Conservation (phyloP, 2,113 vertebrate genomes). For the Zingel zingel region DNA sequence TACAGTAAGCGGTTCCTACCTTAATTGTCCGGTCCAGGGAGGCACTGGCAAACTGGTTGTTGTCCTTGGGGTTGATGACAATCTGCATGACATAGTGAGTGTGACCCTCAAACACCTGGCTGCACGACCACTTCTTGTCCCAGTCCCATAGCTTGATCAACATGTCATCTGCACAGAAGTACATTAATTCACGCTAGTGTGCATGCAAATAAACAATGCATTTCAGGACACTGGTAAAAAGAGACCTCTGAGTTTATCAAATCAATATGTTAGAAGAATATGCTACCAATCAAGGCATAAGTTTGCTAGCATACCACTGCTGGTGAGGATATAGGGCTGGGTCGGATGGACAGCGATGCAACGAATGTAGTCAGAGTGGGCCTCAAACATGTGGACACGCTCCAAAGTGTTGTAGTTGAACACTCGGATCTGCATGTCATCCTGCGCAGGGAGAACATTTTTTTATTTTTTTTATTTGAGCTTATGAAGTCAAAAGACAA, state of each 20-base stretch:
- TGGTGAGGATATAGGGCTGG: conserved; percentile 98
- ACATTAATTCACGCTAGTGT: conserved; percentile 41
- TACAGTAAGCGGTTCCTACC: conserved; percentile 76
- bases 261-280: not conserved
- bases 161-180: conserved; percentile 92
- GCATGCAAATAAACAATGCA: conserved; percentile 14
- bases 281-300: not conserved
- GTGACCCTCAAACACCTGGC: conserved; percentile 99
- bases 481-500: not conserved
- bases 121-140: conserved; percentile 99
- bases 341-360: conserved; percentile 98
- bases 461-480: too few relatives aligned
- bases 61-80: conserved; percentile 99
- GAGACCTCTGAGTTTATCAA: not conserved
- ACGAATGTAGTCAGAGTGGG: conserved; percentile 98
- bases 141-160: conserved; percentile 99
- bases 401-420: conserved; percentile 99
- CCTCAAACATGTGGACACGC: conserved; percentile 98
- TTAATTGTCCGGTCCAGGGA: conserved; percentile 98
- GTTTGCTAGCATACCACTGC: conserved; percentile 89
- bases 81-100: conserved; percentile 99
- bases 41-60: conserved; percentile 99
- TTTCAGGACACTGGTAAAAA: not conserved
- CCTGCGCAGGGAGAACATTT: conserved; percentile 83
- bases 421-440: conserved; percentile 99